Percentiles rank a stretch among this genome's conserved stretches.
Evolutionary conservation across 2,113 vertebrate species (phyloP).

Genomic region (Harpagus bidentatus): DNA sequence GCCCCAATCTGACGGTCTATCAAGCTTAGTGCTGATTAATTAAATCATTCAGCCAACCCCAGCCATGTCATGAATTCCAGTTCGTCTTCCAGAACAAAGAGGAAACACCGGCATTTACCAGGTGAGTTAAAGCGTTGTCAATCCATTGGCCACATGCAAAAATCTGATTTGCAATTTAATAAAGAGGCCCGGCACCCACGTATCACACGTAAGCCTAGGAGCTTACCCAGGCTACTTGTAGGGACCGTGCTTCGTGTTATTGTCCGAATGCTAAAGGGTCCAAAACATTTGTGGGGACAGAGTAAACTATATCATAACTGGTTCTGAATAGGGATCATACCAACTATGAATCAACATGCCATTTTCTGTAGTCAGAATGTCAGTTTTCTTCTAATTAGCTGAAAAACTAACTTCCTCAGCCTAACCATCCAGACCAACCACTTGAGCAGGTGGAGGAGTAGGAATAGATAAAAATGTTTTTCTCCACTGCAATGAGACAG

Average conservation of each 20-base stretch:
- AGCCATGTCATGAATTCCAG: background rate
- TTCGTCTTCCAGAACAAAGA: background rate
- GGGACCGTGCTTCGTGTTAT: fast-evolving
- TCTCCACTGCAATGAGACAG: background rate
- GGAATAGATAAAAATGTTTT: background rate
- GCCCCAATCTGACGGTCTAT: background rate
- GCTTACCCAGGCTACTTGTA: fast-evolving
- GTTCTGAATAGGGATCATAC: fast-evolving
- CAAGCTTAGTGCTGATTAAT: background rate
- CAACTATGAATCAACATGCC: background rate
- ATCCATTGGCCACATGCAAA: background rate
- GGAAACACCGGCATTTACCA: background rate
- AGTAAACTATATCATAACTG: fast-evolving
- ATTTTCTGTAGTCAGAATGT: background rate
- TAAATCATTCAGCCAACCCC: background rate
- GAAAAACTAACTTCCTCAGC: background rate
- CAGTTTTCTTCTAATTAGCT: background rate
- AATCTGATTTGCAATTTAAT: background rate
- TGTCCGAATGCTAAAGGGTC: too few species aligned
- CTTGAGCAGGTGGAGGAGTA: background rate
- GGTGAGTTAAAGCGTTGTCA: background rate
- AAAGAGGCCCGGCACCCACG: background rate
- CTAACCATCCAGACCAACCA: background rate
- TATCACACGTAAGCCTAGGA: fast-evolving
- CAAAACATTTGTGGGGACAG: too few species aligned